phyloP scores from a whole-genome alignment of 2,888 invertebrate species.

The Noctuana brunneofusca region DNA sequence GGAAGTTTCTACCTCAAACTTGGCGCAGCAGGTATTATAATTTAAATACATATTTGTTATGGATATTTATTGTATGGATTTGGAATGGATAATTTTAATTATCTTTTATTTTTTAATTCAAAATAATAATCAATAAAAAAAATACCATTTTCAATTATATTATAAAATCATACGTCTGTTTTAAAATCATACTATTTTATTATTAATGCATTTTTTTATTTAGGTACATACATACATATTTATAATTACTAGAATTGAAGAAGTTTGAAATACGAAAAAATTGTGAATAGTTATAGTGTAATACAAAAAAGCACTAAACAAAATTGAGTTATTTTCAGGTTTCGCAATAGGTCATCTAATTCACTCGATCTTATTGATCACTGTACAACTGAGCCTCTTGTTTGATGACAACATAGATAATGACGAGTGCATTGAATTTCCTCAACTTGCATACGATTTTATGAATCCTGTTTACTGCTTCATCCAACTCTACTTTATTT shows the following conservation, averaged over 20 bases:
- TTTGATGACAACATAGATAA: constrained; percentile 77
- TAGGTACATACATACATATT: too few relatives aligned
- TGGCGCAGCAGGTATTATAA: constrained; percentile 85
- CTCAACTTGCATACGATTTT: constrained; percentile 85
- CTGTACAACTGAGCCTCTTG: constrained; percentile 85
- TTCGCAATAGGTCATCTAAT: constrained; percentile 91
- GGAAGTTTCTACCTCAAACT: constrained; percentile 89
- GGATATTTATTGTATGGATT: too few relatives aligned
- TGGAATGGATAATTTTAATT: too few relatives aligned
- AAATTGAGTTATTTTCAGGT: constrained; percentile 69
- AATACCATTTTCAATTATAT: too few relatives aligned
- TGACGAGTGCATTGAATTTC: constrained; percentile 83
- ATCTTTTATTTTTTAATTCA: too few relatives aligned
- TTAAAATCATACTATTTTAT: too few relatives aligned
- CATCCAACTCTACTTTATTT: constrained; percentile 89
- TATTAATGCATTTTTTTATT: too few relatives aligned
- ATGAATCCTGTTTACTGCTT: constrained; percentile 89
- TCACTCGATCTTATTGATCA: constrained; percentile 87
- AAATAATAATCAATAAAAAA: too few relatives aligned
- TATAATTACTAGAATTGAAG: too few relatives aligned
- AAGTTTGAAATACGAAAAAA: too few relatives aligned
- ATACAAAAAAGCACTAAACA: background rate
- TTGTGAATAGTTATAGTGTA: too few relatives aligned
- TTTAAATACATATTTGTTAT: background rate
- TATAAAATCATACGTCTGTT: too few relatives aligned